These are phyloP conservation scores for Sebastes flavidus DNA, from an alignment of 2,797 vertebrate species.

Conservation along the genomic window DNA sequence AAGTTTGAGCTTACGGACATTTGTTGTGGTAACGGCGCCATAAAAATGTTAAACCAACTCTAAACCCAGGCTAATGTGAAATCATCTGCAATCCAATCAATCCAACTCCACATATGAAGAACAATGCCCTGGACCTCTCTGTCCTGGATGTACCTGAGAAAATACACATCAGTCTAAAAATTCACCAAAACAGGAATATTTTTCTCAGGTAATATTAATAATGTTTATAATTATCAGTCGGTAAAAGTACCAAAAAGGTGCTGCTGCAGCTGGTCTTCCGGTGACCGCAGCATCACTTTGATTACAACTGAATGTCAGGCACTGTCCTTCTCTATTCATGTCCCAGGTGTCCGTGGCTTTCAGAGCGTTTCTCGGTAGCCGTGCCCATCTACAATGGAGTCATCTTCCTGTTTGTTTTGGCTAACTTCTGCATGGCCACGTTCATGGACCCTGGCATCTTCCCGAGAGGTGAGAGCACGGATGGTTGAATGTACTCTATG, in stretches of 20 bases:
- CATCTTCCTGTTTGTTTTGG: constrained; percentile 96
- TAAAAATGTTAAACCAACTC: background rate
- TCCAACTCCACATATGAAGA: background rate
- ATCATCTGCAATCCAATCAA: background rate
- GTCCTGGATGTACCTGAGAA: background rate
- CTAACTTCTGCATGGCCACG: constrained; percentile 99
- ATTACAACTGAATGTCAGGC: background rate
- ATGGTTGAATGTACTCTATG: background rate
- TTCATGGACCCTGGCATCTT: constrained; percentile 99
- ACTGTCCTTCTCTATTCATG: too few relatives aligned
- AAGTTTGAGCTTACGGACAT: background rate
- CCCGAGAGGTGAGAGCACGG: constrained; percentile 87
- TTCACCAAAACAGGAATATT: background rate
- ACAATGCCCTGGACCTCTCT: background rate
- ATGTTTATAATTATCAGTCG: background rate
- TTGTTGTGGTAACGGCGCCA: background rate
- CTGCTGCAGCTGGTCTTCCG: background rate
- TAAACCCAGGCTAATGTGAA: background rate
- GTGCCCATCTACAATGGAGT: constrained; percentile 95
- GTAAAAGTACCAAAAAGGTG: background rate
- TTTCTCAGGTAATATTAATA: background rate
- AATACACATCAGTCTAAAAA: background rate
- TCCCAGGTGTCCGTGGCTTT: constrained; percentile 93
- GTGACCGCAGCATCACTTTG: background rate
- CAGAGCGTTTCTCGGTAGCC: constrained; percentile 88